A percentile compares a stretch with the other conserved stretches of the same genome.
Evolutionary conservation across 2,888 invertebrate genomes (phyloP).

Genomic region (Lycia hirtaria): DNA sequence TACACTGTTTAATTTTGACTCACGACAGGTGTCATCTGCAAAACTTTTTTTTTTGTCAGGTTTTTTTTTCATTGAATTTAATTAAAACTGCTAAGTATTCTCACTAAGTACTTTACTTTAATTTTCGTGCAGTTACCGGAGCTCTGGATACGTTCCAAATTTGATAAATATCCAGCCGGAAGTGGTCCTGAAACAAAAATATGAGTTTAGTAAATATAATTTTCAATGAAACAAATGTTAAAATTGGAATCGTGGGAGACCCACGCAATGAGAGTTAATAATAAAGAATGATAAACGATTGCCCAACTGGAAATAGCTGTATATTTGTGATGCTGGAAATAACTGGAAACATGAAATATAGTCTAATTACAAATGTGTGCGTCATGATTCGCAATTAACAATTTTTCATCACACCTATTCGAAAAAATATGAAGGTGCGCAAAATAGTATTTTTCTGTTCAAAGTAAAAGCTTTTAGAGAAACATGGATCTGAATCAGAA

Average conservation of each 20-base stretch:
- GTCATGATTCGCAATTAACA: constrained; percentile 1
- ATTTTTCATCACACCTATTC: too few relatives aligned
- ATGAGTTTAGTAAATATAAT: constrained; percentile 6
- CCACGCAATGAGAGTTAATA: constrained; percentile 32
- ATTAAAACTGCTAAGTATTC: not conserved
- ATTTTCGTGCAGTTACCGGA: not conserved
- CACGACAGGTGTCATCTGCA: constrained; percentile 8
- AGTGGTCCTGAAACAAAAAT: constrained; percentile 37
- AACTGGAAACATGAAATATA: not conserved
- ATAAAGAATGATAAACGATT: constrained; percentile 30
- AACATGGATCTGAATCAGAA: too few relatives aligned
- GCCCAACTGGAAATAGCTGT: constrained; percentile 27
- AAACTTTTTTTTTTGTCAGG: constrained; percentile 14
- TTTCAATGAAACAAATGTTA: constrained; percentile 25
- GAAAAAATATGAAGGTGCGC: too few relatives aligned
- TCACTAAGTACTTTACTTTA: not conserved
- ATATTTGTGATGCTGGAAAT: not conserved
- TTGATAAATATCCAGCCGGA: constrained; percentile 26
- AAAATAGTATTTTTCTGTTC: too few relatives aligned
- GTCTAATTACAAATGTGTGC: not conserved
- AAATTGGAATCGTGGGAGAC: constrained; percentile 24
- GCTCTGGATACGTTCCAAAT: constrained; percentile 34
- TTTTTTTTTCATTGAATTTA: constrained; percentile 10
- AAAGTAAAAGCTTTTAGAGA: too few relatives aligned
- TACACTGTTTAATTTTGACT: constrained; percentile 26